These are phyloP conservation scores for Ctenopoma kingsleyae DNA, from an alignment of 2,797 vertebrate species.

Conservation along the genomic window DNA sequence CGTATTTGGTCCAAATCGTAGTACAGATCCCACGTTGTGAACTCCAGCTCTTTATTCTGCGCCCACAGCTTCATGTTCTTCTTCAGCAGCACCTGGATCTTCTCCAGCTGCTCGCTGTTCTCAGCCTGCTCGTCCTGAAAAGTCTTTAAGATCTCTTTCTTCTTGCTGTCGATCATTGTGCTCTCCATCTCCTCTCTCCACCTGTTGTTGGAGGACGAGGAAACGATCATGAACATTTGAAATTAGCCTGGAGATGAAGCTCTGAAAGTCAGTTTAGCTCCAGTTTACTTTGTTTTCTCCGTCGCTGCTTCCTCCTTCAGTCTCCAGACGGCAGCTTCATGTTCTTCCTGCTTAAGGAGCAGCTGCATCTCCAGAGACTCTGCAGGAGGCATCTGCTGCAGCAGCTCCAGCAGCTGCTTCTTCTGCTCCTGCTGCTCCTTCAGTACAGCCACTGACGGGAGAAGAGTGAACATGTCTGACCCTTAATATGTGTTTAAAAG, in stretches of 20 bases:
- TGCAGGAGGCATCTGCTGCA: neutral
- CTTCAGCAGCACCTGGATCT: neutral
- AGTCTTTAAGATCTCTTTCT: rapidly evolving
- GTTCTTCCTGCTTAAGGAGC: rapidly evolving
- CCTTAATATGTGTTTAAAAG: neutral
- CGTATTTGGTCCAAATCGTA: neutral
- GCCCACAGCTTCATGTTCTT: neutral
- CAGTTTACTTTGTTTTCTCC: neutral
- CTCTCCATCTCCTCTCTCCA: rapidly evolving
- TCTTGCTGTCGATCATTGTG: rapidly evolving
- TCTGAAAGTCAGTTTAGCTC: neutral
- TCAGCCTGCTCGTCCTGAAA: neutral
- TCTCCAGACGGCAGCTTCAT: rapidly evolving
- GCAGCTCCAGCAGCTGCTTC: neutral
- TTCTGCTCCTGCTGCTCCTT: slow-evolving; percentile 5
- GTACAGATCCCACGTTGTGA: neutral
- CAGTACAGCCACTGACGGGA: neutral
- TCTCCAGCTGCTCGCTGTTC: neutral
- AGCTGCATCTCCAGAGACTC: slow-evolving; percentile 8
- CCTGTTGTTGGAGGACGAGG: slow-evolving; percentile 1
- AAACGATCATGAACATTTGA: too few species aligned
- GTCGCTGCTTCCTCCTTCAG: rapidly evolving
- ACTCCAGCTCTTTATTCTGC: neutral
- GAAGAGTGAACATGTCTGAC: neutral
- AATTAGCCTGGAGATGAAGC: too few species aligned